Evolutionary conservation across 2,113 vertebrate genomes (phyloP), one percentile per base, ranked within the genome.

Genomic region (Oceanites oceanicus): DNA sequence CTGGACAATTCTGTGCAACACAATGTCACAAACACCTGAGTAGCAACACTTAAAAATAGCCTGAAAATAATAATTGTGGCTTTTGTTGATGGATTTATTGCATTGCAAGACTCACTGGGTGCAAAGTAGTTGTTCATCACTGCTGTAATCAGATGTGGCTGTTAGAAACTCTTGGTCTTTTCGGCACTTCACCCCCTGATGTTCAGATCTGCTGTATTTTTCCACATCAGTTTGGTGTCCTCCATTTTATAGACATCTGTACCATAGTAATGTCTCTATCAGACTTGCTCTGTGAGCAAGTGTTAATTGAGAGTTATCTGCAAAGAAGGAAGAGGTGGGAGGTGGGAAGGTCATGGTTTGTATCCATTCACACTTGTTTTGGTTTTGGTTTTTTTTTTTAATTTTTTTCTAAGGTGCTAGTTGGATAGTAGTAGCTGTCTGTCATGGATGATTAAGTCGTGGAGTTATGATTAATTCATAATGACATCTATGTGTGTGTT

Each of bases 401-500:
- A 30, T 10, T 2, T 1, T 66, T 56, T 82, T 73, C 13, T 40
- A 32, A 18, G 29, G 4, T 30, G 40, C 17, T 45, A 1, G 17
- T 78, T 68, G 42, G 45, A 25, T n/a, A 50, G 15, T 12, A 59
- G 29, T 34, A 56, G 19, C 13, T 63, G 13, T 16, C 34, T 49
- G 20, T 20, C 20, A 17, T 15, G 13, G 67, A 42, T 47, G 3
- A 10, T 71, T 80, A 70, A 66, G 22, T 1, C 15, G 7, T 4
- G 14, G 30, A 73, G 20, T 30, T 74, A 49, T 5, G 25, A 23
- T n/a, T 70, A 67, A 82, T 66, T 32, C 62, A 49, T 9, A 13
- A 42, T 2, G 1, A 49, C 18, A 15, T n/a, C 45, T 56, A 15
- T 1, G 7, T 55, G 16, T 4, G 2, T 3, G 26, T 25, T 56